phyloP scores from a whole-genome alignment of 2,888 invertebrate genomes.

The Cordylochernes scorpioides region DNA sequence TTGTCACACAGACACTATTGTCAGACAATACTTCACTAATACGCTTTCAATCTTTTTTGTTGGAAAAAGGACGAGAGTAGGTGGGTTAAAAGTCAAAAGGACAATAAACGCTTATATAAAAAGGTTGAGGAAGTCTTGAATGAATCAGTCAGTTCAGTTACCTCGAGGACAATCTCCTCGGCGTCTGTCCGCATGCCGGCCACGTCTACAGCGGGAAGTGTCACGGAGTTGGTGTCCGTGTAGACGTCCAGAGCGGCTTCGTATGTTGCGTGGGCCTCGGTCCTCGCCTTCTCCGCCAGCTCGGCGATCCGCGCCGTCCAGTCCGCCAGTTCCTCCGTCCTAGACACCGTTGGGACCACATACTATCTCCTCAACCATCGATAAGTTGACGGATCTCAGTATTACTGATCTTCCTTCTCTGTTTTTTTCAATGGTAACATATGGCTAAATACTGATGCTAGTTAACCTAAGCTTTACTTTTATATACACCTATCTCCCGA shows the following conservation, averaged over 20 bases:
- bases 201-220: slow-evolving; percentile 48
- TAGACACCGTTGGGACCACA: slow-evolving; percentile 2
- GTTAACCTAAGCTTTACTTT: too few species aligned
- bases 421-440: too few species aligned
- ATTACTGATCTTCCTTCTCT: too few species aligned
- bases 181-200: slow-evolving; percentile 39
- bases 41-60: too few species aligned
- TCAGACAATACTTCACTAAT: not conserved
- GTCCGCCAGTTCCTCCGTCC: slow-evolving; percentile 32
- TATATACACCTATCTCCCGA: too few species aligned
- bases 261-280: slow-evolving; percentile 39
- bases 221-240: slow-evolving; percentile 47
- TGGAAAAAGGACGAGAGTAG: too few species aligned
- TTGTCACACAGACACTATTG: not conserved
- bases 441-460: too few species aligned
- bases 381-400: too few species aligned
- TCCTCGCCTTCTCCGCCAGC: slow-evolving; percentile 42
- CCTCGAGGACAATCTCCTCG: slow-evolving; percentile 37
- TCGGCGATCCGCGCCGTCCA: slow-evolving; percentile 40
- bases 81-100: too few species aligned
- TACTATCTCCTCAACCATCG: too few species aligned
- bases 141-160: slow-evolving; percentile 18
- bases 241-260: slow-evolving; percentile 53
- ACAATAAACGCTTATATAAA: too few species aligned
- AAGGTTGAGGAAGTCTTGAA: too few species aligned